Evolutionary conservation across 2,888 invertebrate species (phyloP).

Genomic region (Dexiosoma caninum): DNA sequence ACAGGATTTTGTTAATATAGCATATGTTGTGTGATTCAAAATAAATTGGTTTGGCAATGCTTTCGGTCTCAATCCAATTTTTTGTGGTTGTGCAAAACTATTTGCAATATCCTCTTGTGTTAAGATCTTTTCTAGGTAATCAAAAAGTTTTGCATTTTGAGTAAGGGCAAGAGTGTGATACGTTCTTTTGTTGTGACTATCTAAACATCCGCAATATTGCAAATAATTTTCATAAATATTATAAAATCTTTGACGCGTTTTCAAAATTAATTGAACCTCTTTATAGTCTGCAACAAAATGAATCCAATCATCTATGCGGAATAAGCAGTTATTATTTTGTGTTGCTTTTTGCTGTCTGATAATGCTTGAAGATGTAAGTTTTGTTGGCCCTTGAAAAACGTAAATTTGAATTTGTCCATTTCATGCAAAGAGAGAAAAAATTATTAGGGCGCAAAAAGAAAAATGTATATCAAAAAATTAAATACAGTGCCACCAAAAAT

Average conservation of each 20-base stretch:
- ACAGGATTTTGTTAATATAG: conserved; percentile 34
- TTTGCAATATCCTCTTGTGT: conserved; percentile 65
- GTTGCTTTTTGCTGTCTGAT: not conserved
- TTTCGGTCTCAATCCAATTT: conserved; percentile 70
- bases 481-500: too few relatives aligned
- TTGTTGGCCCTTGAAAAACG: conserved; percentile 61
- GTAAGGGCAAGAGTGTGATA: conserved; percentile 35
- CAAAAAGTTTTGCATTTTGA: conserved; percentile 65
- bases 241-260: conserved; percentile 85
- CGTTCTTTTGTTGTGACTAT: conserved; percentile 66
- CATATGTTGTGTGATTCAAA: conserved; percentile 58
- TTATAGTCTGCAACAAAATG: conserved; percentile 83
- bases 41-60: conserved; percentile 68
- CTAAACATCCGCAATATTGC: conserved; percentile 66
- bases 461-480: too few relatives aligned
- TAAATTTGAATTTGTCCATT: too few relatives aligned
- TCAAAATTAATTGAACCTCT: conserved; percentile 82
- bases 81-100: conserved; percentile 66
- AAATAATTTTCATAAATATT: conserved; percentile 70
- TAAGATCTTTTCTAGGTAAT: conserved; percentile 66
- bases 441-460: too few relatives aligned
- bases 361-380: conserved; percentile 47
- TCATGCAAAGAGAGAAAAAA: too few relatives aligned
- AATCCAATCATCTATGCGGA: conserved; percentile 85
- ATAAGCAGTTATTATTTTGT: conserved; percentile 26